A percentile compares a stretch with the other conserved stretches of the same genome.
Evolutionary conservation across 1,140 invertebrate species (phyloP).

Genomic region (Ladona fulva): DNA sequence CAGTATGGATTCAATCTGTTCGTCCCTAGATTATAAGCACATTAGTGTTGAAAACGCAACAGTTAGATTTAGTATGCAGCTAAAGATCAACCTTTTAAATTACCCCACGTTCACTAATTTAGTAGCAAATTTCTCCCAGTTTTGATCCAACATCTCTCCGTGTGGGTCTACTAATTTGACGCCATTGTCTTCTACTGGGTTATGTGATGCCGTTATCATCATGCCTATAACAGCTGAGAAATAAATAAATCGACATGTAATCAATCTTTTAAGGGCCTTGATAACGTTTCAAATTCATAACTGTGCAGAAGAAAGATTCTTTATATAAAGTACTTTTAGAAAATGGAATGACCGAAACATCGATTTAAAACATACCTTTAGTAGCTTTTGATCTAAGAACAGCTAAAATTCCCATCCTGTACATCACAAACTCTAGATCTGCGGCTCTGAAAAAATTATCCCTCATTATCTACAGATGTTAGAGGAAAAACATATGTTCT

Average conservation of each 20-base stretch:
- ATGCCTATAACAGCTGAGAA: conserved; percentile 64
- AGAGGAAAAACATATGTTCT: no score
- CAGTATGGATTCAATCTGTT: conserved; percentile 40
- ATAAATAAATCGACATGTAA: conserved; percentile 17
- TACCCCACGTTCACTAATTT: conserved; percentile 60
- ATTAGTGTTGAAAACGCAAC: background rate
- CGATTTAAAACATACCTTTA: conserved; percentile 49
- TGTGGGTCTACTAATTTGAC: conserved; percentile 91
- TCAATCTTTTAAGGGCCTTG: no score
- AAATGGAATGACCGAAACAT: background rate
- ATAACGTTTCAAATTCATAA: background rate
- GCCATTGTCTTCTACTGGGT: conserved; percentile 93
- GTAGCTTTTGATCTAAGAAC: conserved; percentile 73
- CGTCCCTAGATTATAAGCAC: conserved; percentile 27
- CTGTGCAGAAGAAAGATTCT: background rate
- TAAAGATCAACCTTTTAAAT: background rate
- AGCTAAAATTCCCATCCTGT: conserved; percentile 84
- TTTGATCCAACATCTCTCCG: conserved; percentile 90
- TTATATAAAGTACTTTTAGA: background rate
- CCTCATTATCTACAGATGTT: no score
- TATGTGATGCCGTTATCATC: conserved; percentile 99
- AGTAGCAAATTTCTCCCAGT: conserved; percentile 87
- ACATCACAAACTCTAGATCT: conserved; percentile 77
- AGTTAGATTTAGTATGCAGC: background rate
- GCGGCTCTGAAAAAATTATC: conserved; percentile 56